Conservation (phyloP, 1,140 invertebrate species). For the Euwallacea similis region DNA sequence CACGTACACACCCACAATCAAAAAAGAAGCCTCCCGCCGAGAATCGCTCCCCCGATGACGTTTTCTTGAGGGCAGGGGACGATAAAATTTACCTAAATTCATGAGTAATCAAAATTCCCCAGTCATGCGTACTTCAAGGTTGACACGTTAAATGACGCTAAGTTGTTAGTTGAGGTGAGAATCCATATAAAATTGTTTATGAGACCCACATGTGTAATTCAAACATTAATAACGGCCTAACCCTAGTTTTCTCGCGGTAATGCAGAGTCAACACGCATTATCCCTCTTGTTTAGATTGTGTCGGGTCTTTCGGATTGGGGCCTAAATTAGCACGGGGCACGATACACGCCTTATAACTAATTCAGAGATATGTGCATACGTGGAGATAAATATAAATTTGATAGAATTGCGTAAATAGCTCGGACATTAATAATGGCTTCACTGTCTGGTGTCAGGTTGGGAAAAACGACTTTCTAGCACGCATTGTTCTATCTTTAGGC, state of each 20-base stretch:
- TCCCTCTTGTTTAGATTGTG: neutral
- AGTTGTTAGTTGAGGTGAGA: conserved; percentile 7
- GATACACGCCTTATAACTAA: too few relatives aligned
- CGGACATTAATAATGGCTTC: conserved; percentile 1
- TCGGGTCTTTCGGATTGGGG: neutral
- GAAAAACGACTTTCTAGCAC: conserved; percentile 7
- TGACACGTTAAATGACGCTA: neutral
- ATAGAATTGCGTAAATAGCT: neutral
- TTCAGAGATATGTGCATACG: too few relatives aligned
- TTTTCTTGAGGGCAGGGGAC: too few relatives aligned
- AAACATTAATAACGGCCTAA: conserved; percentile 21
- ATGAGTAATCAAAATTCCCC: too few relatives aligned
- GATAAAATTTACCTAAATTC: too few relatives aligned
- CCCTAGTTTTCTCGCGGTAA: conserved; percentile 22
- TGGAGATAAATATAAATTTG: too few relatives aligned
- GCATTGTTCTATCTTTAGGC: conserved; percentile 24
- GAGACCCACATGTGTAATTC: conserved; percentile 18
- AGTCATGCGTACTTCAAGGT: too few relatives aligned
- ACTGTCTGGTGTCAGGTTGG: neutral
- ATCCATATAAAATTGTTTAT: conserved; percentile 23
- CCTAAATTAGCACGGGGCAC: too few relatives aligned
- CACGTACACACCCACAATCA: too few relatives aligned
- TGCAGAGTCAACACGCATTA: conserved; percentile 14
- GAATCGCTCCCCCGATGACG: too few relatives aligned
- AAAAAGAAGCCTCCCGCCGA: too few relatives aligned